These are phyloP conservation scores for Percina caprodes DNA, from an alignment of 2,113 vertebrate genomes.

Conservation along the genomic window DNA sequence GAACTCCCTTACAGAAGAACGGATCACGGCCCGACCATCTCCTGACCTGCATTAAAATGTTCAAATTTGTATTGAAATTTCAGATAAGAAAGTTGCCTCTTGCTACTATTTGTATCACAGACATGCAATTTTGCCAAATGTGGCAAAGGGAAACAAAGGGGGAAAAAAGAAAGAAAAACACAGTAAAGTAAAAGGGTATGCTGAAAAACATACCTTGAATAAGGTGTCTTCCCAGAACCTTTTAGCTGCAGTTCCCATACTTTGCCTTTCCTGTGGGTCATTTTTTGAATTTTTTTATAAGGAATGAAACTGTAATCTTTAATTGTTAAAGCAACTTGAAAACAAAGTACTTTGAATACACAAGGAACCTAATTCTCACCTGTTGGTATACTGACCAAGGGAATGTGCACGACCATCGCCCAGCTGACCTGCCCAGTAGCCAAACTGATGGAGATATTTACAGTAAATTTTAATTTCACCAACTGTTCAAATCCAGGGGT, in stretches of 20 bases:
- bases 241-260: conserved; percentile 89
- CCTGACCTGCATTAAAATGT: conserved; percentile 75
- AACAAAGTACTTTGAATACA: background rate
- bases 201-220: conserved; percentile 79
- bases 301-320: background rate
- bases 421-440: conserved; percentile 88
- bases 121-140: background rate
- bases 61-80: background rate
- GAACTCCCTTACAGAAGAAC: conserved; percentile 88
- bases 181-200: background rate
- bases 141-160: background rate
- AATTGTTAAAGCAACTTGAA: background rate
- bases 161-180: background rate
- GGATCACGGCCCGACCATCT: conserved; percentile 86
- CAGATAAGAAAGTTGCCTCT: background rate
- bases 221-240: conserved; percentile 89
- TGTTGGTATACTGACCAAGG: conserved; percentile 86
- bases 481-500: background rate
- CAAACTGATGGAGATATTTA: conserved; percentile 67
- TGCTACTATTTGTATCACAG: background rate
- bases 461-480: background rate
- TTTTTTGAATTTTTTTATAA: background rate
- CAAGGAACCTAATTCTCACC: conserved; percentile 64
- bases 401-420: conserved; percentile 88
- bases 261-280: conserved; percentile 80